These are phyloP conservation scores for Bombus sibiricus DNA, from an alignment of 1,140 invertebrate species.

Conservation along the genomic window DNA sequence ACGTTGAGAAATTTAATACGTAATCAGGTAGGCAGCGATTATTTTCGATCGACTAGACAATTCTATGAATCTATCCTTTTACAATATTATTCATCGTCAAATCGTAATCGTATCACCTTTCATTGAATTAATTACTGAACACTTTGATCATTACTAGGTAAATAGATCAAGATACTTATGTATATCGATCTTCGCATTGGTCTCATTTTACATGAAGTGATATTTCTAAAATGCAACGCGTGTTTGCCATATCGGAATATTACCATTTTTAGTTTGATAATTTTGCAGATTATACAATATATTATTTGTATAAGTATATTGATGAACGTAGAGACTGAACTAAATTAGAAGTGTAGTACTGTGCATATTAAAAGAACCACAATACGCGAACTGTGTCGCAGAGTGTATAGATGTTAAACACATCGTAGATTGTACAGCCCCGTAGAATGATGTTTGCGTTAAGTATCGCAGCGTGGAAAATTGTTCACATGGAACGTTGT, in stretches of 20 bases:
- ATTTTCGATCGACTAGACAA: neutral
- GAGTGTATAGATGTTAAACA: constrained; percentile 14
- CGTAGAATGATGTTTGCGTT: constrained; percentile 35
- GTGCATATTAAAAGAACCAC: constrained; percentile 17
- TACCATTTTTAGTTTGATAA: neutral
- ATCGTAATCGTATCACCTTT: neutral
- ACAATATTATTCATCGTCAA: too few relatives aligned
- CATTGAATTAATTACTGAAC: neutral
- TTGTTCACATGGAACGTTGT: constrained; percentile 42
- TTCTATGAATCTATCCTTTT: neutral
- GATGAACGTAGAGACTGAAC: neutral
- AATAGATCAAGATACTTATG: too few relatives aligned
- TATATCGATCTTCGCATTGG: too few relatives aligned
- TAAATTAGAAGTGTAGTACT: neutral
- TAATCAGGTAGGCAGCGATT: neutral
- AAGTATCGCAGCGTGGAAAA: constrained; percentile 45
- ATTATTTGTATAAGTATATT: neutral
- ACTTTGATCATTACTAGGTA: neutral
- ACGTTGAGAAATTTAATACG: neutral
- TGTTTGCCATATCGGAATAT: neutral
- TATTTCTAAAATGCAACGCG: too few relatives aligned
- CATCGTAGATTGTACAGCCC: neutral
- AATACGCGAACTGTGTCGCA: constrained; percentile 32
- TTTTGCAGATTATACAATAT: neutral
- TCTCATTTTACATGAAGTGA: too few relatives aligned